These are phyloP conservation scores for Eulemur rubriventer DNA, from an alignment of 2,797 vertebrate species.

Conservation along the genomic window DNA sequence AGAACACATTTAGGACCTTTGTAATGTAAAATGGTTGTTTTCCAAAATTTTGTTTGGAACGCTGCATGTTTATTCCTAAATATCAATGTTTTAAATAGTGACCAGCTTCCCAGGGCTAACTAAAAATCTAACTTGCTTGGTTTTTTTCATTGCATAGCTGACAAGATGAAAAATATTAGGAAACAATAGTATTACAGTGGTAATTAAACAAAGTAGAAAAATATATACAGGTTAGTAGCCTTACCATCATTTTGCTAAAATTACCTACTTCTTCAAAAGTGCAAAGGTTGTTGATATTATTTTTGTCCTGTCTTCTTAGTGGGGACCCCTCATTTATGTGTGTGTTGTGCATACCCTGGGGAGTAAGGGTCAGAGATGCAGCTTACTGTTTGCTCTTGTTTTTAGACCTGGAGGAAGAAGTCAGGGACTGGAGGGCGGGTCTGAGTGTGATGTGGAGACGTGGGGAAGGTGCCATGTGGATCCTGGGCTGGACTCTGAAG, in stretches of 20 bases:
- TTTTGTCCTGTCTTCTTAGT: no score
- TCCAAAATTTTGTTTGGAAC: not conserved
- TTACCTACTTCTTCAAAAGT: not conserved
- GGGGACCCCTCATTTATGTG: not conserved
- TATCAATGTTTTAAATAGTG: not conserved
- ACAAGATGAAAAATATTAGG: not conserved
- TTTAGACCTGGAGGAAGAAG: not conserved
- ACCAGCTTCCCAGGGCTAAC: not conserved
- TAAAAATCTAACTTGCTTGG: not conserved
- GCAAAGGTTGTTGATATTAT: not conserved
- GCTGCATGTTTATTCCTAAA: not conserved
- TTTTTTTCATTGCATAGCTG: not conserved
- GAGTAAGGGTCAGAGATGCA: no score
- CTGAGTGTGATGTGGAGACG: no score
- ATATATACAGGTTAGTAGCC: no score
- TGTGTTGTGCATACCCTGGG: rapidly evolving
- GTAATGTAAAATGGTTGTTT: not conserved
- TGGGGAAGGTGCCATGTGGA: rapidly evolving
- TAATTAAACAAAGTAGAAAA: no score
- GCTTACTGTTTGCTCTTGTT: not conserved
- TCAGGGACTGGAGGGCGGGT: not conserved
- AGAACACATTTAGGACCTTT: not conserved
- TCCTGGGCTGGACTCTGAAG: not conserved
- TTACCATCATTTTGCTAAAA: not conserved
- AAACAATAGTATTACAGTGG: not conserved